Conservation (phyloP, 1,140 invertebrate genomes). For the Drosophila kohkoa region DNA sequence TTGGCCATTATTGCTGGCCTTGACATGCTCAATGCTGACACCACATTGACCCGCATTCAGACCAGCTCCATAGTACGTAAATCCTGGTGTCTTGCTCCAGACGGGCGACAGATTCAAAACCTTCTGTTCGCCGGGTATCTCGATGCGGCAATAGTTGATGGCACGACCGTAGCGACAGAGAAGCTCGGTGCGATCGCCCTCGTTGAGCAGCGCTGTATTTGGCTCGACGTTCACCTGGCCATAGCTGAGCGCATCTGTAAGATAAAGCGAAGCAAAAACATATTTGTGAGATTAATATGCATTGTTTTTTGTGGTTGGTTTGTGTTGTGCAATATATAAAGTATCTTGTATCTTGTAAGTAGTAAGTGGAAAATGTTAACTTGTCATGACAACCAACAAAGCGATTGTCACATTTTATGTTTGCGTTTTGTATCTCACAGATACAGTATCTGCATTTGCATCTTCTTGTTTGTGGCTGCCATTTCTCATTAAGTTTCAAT, state of each 20-base stretch:
- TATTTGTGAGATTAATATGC: constrained; percentile 38
- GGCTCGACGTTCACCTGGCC: constrained; percentile 80
- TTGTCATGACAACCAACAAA: constrained; percentile 53
- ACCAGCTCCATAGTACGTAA: constrained; percentile 86
- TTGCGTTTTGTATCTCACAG: constrained; percentile 54
- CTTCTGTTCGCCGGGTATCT: constrained; percentile 85
- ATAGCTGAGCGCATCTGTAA: constrained; percentile 75
- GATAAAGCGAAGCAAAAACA: constrained; percentile 8
- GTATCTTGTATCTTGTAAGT: constrained; percentile 55
- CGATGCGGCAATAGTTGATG: constrained; percentile 85
- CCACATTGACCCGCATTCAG: constrained; percentile 89
- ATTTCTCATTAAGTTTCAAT: constrained; percentile 80
- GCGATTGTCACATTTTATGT: constrained; percentile 46
- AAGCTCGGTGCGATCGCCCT: constrained; percentile 85
- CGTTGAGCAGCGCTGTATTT: constrained; percentile 74
- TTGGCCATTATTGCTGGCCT: constrained; percentile 88
- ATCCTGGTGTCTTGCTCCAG: constrained; percentile 80
- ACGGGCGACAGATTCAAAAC: constrained; percentile 72
- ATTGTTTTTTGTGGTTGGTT: constrained; percentile 4
- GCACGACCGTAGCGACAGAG: constrained; percentile 84
- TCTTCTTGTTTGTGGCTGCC: constrained; percentile 39
- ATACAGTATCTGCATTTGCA: constrained; percentile 50
- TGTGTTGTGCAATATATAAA: constrained; percentile 36
- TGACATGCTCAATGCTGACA: constrained; percentile 87
- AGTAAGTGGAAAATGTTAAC: constrained; percentile 13